phyloP scores from a whole-genome alignment of 2,888 invertebrate species.

The Epinotia ramella region DNA sequence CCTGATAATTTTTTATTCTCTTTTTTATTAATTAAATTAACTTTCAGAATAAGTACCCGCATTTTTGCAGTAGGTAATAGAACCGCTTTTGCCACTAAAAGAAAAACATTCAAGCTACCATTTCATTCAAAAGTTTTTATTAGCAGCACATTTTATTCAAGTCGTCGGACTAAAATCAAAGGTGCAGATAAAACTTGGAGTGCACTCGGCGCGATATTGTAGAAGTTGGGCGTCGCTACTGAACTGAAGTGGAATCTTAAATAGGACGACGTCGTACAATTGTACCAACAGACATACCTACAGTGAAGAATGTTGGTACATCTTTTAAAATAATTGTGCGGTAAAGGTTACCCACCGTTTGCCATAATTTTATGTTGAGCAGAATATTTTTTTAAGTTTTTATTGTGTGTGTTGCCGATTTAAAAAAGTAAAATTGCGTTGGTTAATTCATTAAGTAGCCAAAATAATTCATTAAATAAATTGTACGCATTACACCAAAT shows the following conservation, averaged over 20 bases:
- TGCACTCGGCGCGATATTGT: conserved; percentile 65
- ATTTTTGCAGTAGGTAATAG: background rate
- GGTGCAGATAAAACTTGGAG: conserved; percentile 64
- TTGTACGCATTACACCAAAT: background rate
- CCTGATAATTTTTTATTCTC: background rate
- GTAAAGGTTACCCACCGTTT: conserved; percentile 2
- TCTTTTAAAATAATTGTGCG: background rate
- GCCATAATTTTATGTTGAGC: background rate
- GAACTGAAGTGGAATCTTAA: conserved; percentile 62
- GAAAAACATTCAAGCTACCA: conserved; percentile 23
- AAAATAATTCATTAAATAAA: conserved; percentile 1
- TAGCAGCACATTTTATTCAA: conserved; percentile 51
- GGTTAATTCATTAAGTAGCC: background rate
- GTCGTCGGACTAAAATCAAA: conserved; percentile 60
- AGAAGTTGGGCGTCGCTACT: conserved; percentile 62
- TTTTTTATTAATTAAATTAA: background rate
- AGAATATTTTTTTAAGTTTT: background rate
- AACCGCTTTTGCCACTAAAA: conserved; percentile 13
- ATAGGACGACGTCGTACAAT: conserved; percentile 50
- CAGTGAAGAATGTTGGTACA: background rate
- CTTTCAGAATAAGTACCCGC: background rate
- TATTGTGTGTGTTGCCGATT: background rate
- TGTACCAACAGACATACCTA: background rate
- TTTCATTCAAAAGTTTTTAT: conserved; percentile 41
- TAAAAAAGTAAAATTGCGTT: background rate